Evolutionary conservation across 2,797 vertebrate species (phyloP).

Genomic region (Cryptoblepharus egeriae): DNA sequence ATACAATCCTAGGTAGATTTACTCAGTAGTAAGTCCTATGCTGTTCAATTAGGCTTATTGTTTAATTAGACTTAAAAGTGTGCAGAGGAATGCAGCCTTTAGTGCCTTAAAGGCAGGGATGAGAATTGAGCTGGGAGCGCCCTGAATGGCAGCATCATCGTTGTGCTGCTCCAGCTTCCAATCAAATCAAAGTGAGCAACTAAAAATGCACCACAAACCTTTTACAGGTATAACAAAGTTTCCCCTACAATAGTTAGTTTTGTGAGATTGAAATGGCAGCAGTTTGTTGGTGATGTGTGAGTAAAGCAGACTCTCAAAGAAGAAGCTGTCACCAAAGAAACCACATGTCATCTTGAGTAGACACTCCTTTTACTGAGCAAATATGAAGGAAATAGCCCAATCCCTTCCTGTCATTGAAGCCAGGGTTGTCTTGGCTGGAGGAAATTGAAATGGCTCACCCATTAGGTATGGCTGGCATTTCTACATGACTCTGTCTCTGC

Average conservation of each 20-base stretch:
- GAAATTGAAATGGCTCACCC: not conserved
- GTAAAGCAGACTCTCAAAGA: not conserved
- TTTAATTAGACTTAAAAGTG: no score
- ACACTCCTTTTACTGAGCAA: not conserved
- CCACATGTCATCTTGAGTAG: fast-evolving
- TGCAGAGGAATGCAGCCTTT: no score
- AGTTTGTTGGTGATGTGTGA: not conserved
- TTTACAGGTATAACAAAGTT: not conserved
- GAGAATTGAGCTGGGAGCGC: no score
- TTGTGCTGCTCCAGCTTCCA: no score
- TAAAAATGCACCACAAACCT: not conserved
- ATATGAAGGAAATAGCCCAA: not conserved
- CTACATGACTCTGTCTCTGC: conserved; percentile 10
- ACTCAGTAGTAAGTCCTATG: no score
- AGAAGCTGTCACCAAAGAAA: not conserved
- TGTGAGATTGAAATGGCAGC: not conserved
- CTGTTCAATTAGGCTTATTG: no score
- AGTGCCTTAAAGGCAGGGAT: no score
- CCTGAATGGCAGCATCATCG: no score
- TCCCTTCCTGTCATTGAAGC: not conserved
- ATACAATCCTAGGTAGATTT: no score
- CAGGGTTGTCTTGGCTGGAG: not conserved
- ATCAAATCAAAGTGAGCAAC: not conserved
- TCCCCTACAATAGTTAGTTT: not conserved
- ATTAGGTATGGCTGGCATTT: not conserved